phyloP scores from a whole-genome alignment of 2,113 vertebrate genomes.

The Theristicus caerulescens region DNA sequence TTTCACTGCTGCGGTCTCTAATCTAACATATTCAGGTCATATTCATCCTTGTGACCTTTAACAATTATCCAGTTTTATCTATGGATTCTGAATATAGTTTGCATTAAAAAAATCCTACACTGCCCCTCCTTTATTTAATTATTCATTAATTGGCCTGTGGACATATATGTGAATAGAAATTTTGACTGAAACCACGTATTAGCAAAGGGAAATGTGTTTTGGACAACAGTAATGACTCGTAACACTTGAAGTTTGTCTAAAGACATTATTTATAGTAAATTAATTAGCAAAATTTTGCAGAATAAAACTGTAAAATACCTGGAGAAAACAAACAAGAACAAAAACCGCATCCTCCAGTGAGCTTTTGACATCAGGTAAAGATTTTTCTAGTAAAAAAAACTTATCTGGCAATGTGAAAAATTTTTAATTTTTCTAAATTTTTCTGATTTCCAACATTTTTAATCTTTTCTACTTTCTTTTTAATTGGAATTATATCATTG shows the following conservation, averaged over 20 bases:
- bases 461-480: not conserved
- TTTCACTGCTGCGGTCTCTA: not conserved
- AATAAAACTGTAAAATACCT: not conserved
- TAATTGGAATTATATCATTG: not conserved
- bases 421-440: not conserved
- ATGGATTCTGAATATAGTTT: not conserved
- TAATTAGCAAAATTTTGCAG: not conserved
- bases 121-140: not conserved
- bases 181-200: not conserved
- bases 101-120: accelerated
- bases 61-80: not conserved
- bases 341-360: accelerated
- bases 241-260: not conserved
- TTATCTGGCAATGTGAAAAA: not conserved
- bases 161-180: not conserved
- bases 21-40: not conserved
- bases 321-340: not conserved
- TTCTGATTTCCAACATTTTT: not conserved
- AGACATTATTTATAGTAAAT: not conserved
- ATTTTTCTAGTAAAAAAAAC: not conserved
- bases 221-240: not conserved
- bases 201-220: not conserved
- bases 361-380: not conserved
- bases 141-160: not conserved
- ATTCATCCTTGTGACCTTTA: not conserved